A percentile compares a stretch with the other conserved stretches of the same genome.
phyloP scores from a whole-genome alignment of 1,140 invertebrate genomes.

The Caligus rogercresseyi region DNA sequence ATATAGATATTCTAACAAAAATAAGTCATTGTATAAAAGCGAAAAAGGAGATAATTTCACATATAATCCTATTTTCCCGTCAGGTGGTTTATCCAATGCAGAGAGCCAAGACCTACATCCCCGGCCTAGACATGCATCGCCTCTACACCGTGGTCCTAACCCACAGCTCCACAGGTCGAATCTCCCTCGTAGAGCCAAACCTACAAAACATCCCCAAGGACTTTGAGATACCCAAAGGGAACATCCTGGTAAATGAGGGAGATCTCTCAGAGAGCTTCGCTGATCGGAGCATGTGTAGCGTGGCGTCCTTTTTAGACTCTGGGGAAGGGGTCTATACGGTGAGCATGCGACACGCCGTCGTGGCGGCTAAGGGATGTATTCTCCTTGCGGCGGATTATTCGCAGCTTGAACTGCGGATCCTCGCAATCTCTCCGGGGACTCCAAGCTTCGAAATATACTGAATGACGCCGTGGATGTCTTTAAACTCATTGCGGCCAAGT shows the following conservation, averaged over 20 bases:
- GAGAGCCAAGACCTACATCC: constrained; percentile 26
- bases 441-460: constrained; percentile 16
- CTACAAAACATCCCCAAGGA: constrained; percentile 76
- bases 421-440: constrained; percentile 77
- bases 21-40: too few species aligned
- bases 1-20: too few species aligned
- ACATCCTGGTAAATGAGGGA: constrained; percentile 1
- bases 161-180: constrained; percentile 66
- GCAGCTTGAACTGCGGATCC: constrained; percentile 78
- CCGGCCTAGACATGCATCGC: constrained; percentile 34
- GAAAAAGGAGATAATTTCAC: too few species aligned
- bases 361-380: constrained; percentile 28
- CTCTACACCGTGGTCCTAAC: constrained; percentile 56
- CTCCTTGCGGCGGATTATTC: constrained; percentile 85
- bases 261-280: background rate
- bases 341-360: constrained; percentile 29
- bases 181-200: constrained; percentile 81
- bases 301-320: background rate
- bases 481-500: background rate
- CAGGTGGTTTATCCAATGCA: constrained; percentile 40
- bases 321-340: constrained; percentile 18
- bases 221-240: constrained; percentile 46
- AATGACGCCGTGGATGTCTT: constrained; percentile 11
- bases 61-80: constrained; percentile 21
- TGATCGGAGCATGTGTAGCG: background rate